Evolutionary conservation across 2,797 vertebrate species (phyloP), one percentile per base, ranked within the genome.

Genomic region (Avahi laniger): DNA sequence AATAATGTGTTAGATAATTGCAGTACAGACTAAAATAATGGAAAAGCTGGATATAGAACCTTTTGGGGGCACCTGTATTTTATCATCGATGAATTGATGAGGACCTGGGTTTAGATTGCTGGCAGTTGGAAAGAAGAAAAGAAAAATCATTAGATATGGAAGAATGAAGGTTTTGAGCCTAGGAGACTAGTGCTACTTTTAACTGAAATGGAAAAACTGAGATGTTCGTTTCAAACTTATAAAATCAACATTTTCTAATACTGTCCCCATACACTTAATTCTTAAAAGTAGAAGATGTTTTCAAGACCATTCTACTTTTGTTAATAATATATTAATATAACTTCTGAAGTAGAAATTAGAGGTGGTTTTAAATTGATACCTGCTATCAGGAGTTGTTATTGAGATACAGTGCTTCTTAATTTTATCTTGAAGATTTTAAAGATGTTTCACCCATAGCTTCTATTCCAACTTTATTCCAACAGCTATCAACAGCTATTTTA

Each of bases 381-480:
- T 79, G 46, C 33, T 85, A 57, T 43, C 38, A 67, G 17, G 41
- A 86, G 41, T 73, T 90, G n/a, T 41, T 90, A 48, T 12, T 75
- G 28, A 96, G 67, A 57, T 17, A 90, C 5, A n/a, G n/a, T 59
- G 52, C 46, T 81, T 54, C 6, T 79, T 72, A 86, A 69, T 69
- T 79, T 89, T 79, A 85, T 80, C 46, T 73, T 92, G 28, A 88
- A 92, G 69, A 81, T 82, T 67, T 35, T 63, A 59, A 88, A 43
- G 50, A 48, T 38, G 57, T 76, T 59, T 43, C 30, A 57, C 7
- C 41, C 43, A 24, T 7, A 22, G 41, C 59, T 75, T 78, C 35
- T 79, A 85, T 15, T 76, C 12, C 35, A 69, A 15, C 35, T 93
- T 93, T 52, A 70, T 61, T 81, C 30, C 84, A 93, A 69, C 33